Base-by-base conservation (phyloP, 2,113 vertebrate genomes). In the Pseudorhombus dupliciocellatus region DNA sequence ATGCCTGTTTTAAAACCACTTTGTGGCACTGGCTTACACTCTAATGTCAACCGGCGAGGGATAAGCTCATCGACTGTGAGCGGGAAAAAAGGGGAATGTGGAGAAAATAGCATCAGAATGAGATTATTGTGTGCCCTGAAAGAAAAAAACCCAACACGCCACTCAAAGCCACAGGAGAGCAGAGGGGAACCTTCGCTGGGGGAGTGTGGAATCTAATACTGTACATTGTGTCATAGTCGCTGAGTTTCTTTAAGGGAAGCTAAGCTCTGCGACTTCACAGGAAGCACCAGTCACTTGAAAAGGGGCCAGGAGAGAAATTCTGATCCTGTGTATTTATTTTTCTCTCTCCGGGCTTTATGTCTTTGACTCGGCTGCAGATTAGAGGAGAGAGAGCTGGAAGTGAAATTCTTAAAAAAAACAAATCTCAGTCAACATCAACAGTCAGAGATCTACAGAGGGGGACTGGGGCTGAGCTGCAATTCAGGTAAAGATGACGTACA, bases 21-120 rank as follows among this genome's bases (percentile, higher is more conserved):
- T 87, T 89, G 87, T 89, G 81, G 79, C 70, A 65, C 42, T 48
- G 88, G 77, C 84, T 91, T 88, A 85, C 68, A 70, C 75, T 61
- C 52, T 81, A 77, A 87, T 82, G 81, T 84, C 74, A 86, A 71
- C 69, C 75, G 26, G 85, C 55, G 61, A 78, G 64, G 73, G 76
- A 89, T 85, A 80, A 90, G 85, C 87, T 86, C 65, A 79, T 90
- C 77, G 76, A 80, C 58, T 56, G 70, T 62, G 42, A 87, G 75
- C 54, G 60, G 58, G 53, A 55, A 86, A 50, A n/a, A 50, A n/a
- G 51, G 34, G 46, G 46, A 57, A 75, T 20, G 44, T 31, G 50
- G 62, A 22, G 67, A 79, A 88, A 85, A 82, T 73, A 80, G 69
- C 72, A 88, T 77, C 77, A 73, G 71, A 83, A 90, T 86, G 67